A percentile compares a stretch with the other conserved stretches of the same genome.
Evolutionary conservation across 2,113 vertebrate species (phyloP).

Genomic region (Meles meles): DNA sequence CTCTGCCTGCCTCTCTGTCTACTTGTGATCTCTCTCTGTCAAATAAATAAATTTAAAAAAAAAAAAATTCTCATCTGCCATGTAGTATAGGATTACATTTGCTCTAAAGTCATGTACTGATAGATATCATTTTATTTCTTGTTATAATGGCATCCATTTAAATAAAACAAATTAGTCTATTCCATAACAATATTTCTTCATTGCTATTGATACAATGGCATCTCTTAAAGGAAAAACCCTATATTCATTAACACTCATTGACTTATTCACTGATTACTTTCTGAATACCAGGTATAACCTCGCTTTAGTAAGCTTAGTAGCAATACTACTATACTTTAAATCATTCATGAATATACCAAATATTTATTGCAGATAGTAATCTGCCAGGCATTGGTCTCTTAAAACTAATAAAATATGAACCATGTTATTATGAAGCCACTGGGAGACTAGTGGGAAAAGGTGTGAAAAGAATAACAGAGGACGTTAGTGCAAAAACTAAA

Average conservation of each 20-base stretch:
- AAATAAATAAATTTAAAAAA: too few relatives aligned
- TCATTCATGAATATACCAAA: neutral
- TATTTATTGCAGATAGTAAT: neutral
- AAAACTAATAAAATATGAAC: neutral
- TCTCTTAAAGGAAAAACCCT: neutral
- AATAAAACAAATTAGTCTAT: constrained; percentile 3
- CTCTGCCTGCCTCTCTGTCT: too few relatives aligned
- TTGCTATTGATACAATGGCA: neutral
- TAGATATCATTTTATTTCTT: constrained; percentile 40
- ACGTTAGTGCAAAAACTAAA: neutral
- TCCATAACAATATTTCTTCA: neutral
- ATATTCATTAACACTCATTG: neutral
- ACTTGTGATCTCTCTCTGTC: too few relatives aligned
- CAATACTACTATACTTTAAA: neutral
- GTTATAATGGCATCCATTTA: neutral
- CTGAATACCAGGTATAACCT: neutral
- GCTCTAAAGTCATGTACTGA: constrained; percentile 10
- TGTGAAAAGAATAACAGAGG: neutral
- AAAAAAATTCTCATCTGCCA: constrained; percentile 40
- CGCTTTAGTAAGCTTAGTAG: neutral
- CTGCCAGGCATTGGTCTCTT: neutral
- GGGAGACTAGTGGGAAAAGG: neutral
- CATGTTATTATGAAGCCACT: neutral
- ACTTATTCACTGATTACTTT: neutral
- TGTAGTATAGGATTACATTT: neutral